phyloP scores from a whole-genome alignment of 2,113 vertebrate species.

The Terrapene triunguis region DNA sequence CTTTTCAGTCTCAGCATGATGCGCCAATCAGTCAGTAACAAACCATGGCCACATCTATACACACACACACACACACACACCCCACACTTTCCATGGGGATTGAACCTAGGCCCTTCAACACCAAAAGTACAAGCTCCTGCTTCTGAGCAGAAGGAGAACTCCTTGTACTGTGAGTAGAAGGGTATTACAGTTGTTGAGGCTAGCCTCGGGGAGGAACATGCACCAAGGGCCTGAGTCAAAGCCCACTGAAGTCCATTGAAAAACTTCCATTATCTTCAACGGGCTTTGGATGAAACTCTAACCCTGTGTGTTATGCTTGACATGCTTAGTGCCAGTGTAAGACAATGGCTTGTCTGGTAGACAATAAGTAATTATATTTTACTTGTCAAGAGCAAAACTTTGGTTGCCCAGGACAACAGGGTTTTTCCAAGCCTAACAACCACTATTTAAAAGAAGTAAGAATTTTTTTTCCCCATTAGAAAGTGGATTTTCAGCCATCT shows the following conservation, averaged over 20 bases:
- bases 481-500: background rate
- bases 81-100: background rate
- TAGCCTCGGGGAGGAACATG: too few species aligned
- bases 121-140: background rate
- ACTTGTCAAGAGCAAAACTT: background rate
- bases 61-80: too few species aligned
- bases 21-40: background rate
- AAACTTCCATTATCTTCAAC: background rate
- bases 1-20: background rate
- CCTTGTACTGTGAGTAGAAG: too few species aligned
- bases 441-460: background rate
- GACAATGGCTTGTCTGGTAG: background rate
- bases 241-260: background rate
- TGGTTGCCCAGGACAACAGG: background rate
- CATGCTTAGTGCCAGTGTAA: background rate
- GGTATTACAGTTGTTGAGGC: too few species aligned
- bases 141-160: background rate
- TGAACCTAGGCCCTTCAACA: background rate
- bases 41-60: background rate
- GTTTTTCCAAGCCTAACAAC: background rate
- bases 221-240: too few species aligned
- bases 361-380: background rate
- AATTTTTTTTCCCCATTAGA: background rate
- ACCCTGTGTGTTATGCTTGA: accelerated
- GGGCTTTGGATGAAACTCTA: too few species aligned